Conservation (phyloP, 64 coral and sea anemone genomes). For the Montipora foliosa region DNA sequence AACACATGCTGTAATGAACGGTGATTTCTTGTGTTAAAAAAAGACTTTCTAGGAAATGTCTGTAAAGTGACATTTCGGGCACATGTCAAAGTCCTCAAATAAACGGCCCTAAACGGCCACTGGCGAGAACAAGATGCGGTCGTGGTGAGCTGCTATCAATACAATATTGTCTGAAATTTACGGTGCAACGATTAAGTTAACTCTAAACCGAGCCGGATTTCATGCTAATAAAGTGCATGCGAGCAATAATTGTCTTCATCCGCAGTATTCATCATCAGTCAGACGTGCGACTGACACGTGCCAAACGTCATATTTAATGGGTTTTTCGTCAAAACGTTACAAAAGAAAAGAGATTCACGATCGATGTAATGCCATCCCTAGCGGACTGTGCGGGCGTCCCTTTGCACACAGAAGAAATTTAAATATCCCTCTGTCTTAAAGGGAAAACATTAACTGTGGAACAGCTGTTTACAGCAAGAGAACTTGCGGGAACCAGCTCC, state of each 20-base stretch:
- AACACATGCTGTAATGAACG: slow-evolving; percentile 27
- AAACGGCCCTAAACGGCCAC: background rate
- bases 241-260: no score
- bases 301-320: slow-evolving; percentile 35
- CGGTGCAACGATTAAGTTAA: background rate
- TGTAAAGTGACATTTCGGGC: slow-evolving; percentile 42
- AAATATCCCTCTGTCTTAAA: slow-evolving; percentile 42
- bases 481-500: slow-evolving; percentile 50
- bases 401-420: slow-evolving; percentile 22
- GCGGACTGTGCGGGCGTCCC: slow-evolving; percentile 1
- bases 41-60: background rate
- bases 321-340: slow-evolving; percentile 33
- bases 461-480: slow-evolving; percentile 46
- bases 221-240: background rate
- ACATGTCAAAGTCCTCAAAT: slow-evolving; percentile 22
- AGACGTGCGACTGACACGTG: slow-evolving; percentile 51
- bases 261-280: background rate
- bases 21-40: background rate
- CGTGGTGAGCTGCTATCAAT: background rate
- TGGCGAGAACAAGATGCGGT: background rate
- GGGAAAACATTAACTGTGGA: background rate
- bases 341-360: slow-evolving; percentile 5
- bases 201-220: background rate
- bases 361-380: background rate
- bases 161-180: slow-evolving; percentile 15